Evolutionary conservation across 1,140 invertebrate genomes (phyloP), one percentile per base, ranked within the genome.

Genomic region (Phymastichus coffea): DNA sequence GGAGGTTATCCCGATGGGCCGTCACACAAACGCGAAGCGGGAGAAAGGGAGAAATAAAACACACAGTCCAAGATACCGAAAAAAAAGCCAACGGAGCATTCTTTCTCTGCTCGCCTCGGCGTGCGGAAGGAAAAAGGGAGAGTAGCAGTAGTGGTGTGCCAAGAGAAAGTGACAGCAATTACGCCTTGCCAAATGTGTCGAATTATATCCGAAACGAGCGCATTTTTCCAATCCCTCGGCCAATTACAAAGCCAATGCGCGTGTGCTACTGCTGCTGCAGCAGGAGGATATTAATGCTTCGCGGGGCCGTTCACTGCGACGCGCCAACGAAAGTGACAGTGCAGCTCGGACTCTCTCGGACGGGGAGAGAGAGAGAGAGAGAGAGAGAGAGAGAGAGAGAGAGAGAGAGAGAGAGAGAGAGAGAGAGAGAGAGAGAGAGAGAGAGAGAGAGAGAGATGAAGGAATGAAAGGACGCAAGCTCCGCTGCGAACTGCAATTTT

Each of bases 51-150:
- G 15, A 40, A 15, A 40, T 4, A 40, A n/a, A 40, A 40, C 25
- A 15, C 35, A 6, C 4, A 14, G 19, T 2, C 6, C 17, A 33
- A 37, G 35, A 17, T 23, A 35, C 44, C 22, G 43, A 26, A 19
- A n/a, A 12, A 14, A 17, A 28, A 4, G 15, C 22, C 33, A 1
- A 2, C 12, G 37, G 55, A 33, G 43, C 55, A n/a, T n/a, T n/a
- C n/a, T n/a, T n/a, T n/a, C n/a, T n/a, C 55, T 15, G 25, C 30
- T 49, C 44, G 55, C 40, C 33, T 57, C 46, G 14, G 7, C 43
- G 14, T 14, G 6, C 14, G 12, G 9, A 8, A 25, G 41, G 40
- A 46, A n/a, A n/a, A n/a, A n/a, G n/a, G n/a, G n/a, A n/a, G n/a
- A n/a, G n/a, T n/a, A n/a, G n/a, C n/a, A n/a, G n/a, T n/a, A n/a